phyloP scores from a whole-genome alignment of 2,797 vertebrate genomes.

The Siniperca scherzeri region DNA sequence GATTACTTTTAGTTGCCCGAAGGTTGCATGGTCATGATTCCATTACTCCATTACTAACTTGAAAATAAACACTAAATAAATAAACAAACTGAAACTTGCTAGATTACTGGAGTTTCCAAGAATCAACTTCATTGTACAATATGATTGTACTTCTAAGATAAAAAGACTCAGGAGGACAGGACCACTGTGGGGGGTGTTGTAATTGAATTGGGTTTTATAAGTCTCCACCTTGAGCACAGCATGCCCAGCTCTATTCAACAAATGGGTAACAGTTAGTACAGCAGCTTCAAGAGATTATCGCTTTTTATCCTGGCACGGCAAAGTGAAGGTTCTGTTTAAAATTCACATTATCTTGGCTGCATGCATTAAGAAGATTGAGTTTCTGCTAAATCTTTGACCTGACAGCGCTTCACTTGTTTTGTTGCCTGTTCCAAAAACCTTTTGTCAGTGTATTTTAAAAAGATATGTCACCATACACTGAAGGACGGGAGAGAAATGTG shows the following conservation, averaged over 20 bases:
- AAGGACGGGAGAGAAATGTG: slow-evolving; percentile 12
- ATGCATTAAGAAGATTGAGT: slow-evolving; percentile 22
- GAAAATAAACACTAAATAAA: background rate
- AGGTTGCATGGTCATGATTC: background rate
- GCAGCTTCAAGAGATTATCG: slow-evolving; percentile 38
- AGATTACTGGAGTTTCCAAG: background rate
- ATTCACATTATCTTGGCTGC: slow-evolving; percentile 35
- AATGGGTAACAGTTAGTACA: slow-evolving; percentile 43
- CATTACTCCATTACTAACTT: background rate
- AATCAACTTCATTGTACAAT: background rate
- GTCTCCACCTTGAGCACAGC: slow-evolving; percentile 62
- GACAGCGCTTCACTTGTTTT: slow-evolving; percentile 30
- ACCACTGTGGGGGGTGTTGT: slow-evolving; percentile 23
- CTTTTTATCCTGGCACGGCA: background rate
- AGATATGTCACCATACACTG: background rate
- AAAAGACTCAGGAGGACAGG: slow-evolving; percentile 26
- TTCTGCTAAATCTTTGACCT: slow-evolving; percentile 37
- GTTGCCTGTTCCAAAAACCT: slow-evolving; percentile 18
- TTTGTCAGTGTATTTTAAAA: slow-evolving; percentile 19
- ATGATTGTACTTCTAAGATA: slow-evolving; percentile 20
- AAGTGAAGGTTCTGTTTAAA: slow-evolving; percentile 41
- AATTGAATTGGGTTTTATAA: slow-evolving; percentile 58
- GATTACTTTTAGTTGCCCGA: background rate
- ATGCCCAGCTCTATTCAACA: slow-evolving; percentile 35
- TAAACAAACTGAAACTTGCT: background rate